Base-by-base conservation (phyloP, 2,888 invertebrate species). In the Elegia similella region DNA sequence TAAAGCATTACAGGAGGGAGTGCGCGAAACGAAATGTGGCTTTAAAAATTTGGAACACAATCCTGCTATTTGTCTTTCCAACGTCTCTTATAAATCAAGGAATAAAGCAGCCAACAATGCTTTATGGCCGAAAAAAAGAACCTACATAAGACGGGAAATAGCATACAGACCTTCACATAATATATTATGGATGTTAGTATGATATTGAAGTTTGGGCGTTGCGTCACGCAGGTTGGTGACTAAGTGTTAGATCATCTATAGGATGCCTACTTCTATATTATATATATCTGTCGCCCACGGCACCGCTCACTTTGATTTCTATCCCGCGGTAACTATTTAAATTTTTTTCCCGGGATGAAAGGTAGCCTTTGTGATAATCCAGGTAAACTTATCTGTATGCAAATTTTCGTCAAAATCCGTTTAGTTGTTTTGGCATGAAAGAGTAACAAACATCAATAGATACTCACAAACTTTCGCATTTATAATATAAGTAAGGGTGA, bases 21-120 rank as follows among this genome's bases (percentile, higher is more conserved):
- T 80, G 84, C 84, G 91, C 89, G 92, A 93, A 94, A 94, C 92
- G 93, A 94, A 94, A 94, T 94, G 94, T 93, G 94, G 94, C 93
- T 93, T 94, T 94, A 94, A 94, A 94, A 94, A 94, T 94, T 94
- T 94, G 93, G 94, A 93, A 94, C 94, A 94, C 94, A 94, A 94
- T 94, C 94, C 94, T 89, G 92, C 94, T 94, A 94, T 94, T 94
- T 94, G 94, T 94, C 94, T 94, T 94, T 92, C 92, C 90, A 92
- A 93, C 93, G 93, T 93, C 92, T 93, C 92, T 92, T 93, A 94
- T 94, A 94, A 94, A 94, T 94, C 94, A 92, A 91, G 91, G 92
- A 90, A 92, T 92, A 92, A 92, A 92, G 92, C 92, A 92, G 92
- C 92, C 93, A 93, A 92, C 93, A 91, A 92, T 92, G 92, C 88